phyloP scores from a whole-genome alignment of 2,797 vertebrate genomes.

The Lutjanus campechanus region DNA sequence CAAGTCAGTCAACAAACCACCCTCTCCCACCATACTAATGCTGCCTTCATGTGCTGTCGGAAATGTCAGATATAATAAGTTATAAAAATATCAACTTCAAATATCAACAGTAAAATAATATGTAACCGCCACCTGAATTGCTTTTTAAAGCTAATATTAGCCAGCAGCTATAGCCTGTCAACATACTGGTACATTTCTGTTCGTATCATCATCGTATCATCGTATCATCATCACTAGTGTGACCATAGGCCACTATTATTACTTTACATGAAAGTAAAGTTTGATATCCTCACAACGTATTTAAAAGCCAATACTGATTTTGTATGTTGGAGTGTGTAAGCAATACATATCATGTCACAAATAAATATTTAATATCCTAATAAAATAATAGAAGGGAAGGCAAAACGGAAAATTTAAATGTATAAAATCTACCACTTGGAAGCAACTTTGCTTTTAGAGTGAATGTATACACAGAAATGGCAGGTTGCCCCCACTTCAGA shows the following conservation, averaged over 20 bases:
- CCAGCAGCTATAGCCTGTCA: not conserved
- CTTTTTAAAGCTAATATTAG: not conserved
- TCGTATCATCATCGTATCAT: too few species aligned
- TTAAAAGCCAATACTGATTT: not conserved
- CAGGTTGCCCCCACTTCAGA: not conserved
- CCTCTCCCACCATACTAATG: slow-evolving; percentile 59
- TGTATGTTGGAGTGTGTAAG: not conserved
- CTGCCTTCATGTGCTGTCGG: slow-evolving; percentile 32
- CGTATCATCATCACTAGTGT: too few species aligned
- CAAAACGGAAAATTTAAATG: too few species aligned
- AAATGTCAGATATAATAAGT: not conserved
- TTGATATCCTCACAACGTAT: not conserved
- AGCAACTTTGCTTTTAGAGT: not conserved
- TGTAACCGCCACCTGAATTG: not conserved
- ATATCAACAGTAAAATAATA: not conserved
- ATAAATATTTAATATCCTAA: not conserved
- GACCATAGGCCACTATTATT: too few species aligned
- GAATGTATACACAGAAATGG: not conserved
- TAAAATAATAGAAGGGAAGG: not conserved
- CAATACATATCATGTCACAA: not conserved
- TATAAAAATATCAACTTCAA: too few species aligned
- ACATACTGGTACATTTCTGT: not conserved
- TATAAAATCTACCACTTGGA: not conserved
- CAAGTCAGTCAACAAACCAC: slow-evolving; percentile 72
- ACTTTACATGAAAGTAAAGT: not conserved